A percentile compares a stretch with the other conserved stretches of the same genome.
phyloP scores from a whole-genome alignment of 1,140 invertebrate species.

The Drosophila nasuta region DNA sequence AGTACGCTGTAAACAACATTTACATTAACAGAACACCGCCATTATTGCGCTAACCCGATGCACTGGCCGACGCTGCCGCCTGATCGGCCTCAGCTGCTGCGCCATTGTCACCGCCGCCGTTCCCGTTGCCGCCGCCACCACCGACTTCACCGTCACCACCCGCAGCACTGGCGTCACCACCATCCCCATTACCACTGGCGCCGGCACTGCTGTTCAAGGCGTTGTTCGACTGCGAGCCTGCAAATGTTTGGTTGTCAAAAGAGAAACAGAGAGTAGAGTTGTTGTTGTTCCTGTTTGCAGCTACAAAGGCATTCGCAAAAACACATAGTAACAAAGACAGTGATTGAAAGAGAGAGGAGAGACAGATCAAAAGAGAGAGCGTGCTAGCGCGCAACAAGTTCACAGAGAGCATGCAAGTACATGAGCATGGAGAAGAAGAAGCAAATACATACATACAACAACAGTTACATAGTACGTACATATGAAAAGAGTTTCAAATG shows the following conservation, averaged over 20 bases:
- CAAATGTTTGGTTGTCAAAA: conserved; percentile 28
- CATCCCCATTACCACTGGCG: conserved; percentile 44
- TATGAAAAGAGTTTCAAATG: background rate
- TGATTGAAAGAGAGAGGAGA: conserved; percentile 1
- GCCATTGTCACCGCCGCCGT: conserved; percentile 34
- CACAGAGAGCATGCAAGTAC: conserved; percentile 58
- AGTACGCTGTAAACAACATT: conserved; percentile 57
- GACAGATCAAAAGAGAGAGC: conserved; percentile 17
- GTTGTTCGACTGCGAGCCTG: conserved; percentile 76
- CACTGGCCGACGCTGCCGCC: conserved; percentile 27
- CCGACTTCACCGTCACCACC: conserved; percentile 18
- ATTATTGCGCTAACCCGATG: conserved; percentile 59
- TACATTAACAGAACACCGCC: conserved; percentile 61
- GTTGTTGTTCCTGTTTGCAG: conserved; percentile 6
- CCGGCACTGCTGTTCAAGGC: conserved; percentile 60
- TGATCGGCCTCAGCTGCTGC: conserved; percentile 51
- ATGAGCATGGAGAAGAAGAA: conserved; percentile 21
- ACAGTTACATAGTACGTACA: conserved; percentile 8
- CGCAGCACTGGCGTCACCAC: conserved; percentile 26
- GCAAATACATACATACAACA: conserved; percentile 32
- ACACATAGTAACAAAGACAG: background rate
- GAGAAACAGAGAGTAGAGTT: conserved; percentile 14
- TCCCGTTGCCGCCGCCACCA: conserved; percentile 11
- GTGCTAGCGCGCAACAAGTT: conserved; percentile 29
- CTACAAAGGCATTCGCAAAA: background rate